Base-by-base conservation (phyloP, 2,888 invertebrate genomes). In the Phasia obesa region DNA sequence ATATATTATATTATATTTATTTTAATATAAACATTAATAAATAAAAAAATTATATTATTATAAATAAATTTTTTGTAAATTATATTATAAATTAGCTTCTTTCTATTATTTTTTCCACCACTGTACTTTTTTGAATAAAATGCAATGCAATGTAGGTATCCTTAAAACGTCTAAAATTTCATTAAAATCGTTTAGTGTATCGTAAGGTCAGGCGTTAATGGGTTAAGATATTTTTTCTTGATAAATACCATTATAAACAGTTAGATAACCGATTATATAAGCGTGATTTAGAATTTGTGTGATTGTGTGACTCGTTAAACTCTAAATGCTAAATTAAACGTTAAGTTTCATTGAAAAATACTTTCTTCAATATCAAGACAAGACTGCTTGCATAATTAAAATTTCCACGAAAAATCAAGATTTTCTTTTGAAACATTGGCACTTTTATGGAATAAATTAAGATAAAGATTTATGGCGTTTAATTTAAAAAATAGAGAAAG, bases 211-310 rank as follows among this genome's bases (percentile, higher is more conserved):
- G n/a, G n/a, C n/a, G n/a, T n/a, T n/a, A n/a, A n/a, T n/a, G n/a
- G 13, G 25, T 71, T 60, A 53, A 73, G 51, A 73, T 42, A 49
- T 47, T n/a, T 47, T 71, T 55, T 74, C 55, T 44, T 35, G 42
- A n/a, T 64, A 77, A 76, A 49, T 62, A n/a, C 4, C 25, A 65
- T 49, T 77, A 69, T 31, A 62, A 77, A 62, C 81, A 73, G 81
- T 82, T 82, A 82, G 38, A 44, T 77, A 82, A 77, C 77, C 67
- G 81, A 73, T 82, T 77, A 69, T 76, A 81, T n/a, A n/a, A n/a
- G n/a, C 64, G 57, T 53, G 62, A 81, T 76, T 76, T 62, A 51
- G n/a, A 23, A 62, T 23, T 38, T 51, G 42, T 51, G 60, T 19
- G 25, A 5, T 59, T 70, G 31, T 25, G 59, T 27, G 25, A 31